phyloP scores from a whole-genome alignment of 1,140 invertebrate species.

The Ceratoteleas bidentatus region DNA sequence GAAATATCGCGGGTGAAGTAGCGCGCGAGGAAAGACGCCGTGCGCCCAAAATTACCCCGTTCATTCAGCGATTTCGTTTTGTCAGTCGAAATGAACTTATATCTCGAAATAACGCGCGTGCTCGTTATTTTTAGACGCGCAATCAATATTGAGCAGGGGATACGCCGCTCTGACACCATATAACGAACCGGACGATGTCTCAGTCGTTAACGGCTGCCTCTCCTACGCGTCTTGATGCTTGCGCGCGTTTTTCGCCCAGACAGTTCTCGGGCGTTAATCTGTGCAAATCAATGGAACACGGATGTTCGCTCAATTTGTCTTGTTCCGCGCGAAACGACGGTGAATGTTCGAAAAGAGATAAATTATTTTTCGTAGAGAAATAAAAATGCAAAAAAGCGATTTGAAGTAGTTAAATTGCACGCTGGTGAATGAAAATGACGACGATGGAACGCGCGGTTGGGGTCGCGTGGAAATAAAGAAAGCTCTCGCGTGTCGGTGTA shows the following conservation, averaged over 20 bases:
- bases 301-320: too few species aligned
- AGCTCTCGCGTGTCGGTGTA: too few species aligned
- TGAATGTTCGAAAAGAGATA: too few species aligned
- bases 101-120: slow-evolving; percentile 50
- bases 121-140: slow-evolving; percentile 53
- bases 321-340: too few species aligned
- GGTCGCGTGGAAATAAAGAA: too few species aligned
- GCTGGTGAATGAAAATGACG: too few species aligned
- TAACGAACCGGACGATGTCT: slow-evolving; percentile 41
- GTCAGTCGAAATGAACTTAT: slow-evolving; percentile 50
- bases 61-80: slow-evolving; percentile 53
- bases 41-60: slow-evolving; percentile 53
- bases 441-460: too few species aligned
- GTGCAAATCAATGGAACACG: neutral
- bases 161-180: slow-evolving; percentile 39
- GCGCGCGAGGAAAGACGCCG: slow-evolving; percentile 45
- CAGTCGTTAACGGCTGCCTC: slow-evolving; percentile 43
- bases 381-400: too few species aligned
- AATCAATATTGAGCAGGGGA: slow-evolving; percentile 61
- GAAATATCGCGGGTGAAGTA: slow-evolving; percentile 61
- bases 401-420: too few species aligned
- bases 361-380: too few species aligned
- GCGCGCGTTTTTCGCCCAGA: too few species aligned
- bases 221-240: slow-evolving; percentile 13
- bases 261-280: neutral